Evolutionary conservation across 2,888 invertebrate species (phyloP), one percentile per base, ranked within the genome.

Genomic region (Lottia scabra): DNA sequence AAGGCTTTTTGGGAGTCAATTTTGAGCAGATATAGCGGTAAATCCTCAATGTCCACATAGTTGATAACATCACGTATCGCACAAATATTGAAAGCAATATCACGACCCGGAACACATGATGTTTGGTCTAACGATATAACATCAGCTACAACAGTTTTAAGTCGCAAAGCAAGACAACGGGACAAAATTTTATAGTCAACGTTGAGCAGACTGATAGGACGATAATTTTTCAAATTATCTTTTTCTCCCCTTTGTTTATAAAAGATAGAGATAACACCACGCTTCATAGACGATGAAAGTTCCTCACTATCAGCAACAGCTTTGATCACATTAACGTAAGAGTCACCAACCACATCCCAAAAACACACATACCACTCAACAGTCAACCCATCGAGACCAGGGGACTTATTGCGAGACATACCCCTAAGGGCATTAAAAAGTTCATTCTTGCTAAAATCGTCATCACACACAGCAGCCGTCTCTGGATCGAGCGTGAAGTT

Each of bases 1-100:
- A 81, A 81, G 1, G 79, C 80, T 48, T 81, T 82, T 66, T 79
- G 78, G 67, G 80, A 81, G 64, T 82, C 81, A 45, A 80, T 45
- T 68, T 62, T 65, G 27, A 81, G 74, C 67, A 81, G 76, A 66
- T 70, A 70, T 30, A 75, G 71, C 43, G 67, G 23, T 23, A 76
- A 30, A 16, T 79, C 30, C 65, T 81, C 76, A 63, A 76, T 75
- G 16, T 79, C 71, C 16, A 70, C 64, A 78, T 78, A 80, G 70
- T 79, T 75, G 16, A 72, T 26, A 45, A 78, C 71, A 71, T 78
- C 73, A 19, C 79, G 56, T 4, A 78, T 63, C 23, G 81, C 63
- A 75, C 79, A 78, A 12, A 70, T 64, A 68, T 79, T 81, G 43
- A 81, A 80, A 67, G 77, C 74, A 48, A 79, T 81, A 23, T 78